Percentiles rank a stretch among this genome's conserved stretches.
These are phyloP conservation scores for Cryptocephalus primarius DNA, from an alignment of 2,888 invertebrate species.

Conservation along the genomic window DNA sequence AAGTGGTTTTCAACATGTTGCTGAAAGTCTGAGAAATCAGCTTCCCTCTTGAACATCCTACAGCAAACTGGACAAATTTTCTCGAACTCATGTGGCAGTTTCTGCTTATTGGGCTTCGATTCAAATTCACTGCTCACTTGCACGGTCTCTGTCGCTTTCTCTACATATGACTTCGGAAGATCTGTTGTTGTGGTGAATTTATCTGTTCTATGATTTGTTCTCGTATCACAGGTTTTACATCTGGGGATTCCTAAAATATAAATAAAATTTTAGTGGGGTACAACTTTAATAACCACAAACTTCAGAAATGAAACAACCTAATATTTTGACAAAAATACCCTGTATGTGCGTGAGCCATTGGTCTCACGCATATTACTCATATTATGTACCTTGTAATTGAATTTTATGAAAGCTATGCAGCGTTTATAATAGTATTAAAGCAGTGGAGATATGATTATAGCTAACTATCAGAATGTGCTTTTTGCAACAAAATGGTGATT, in stretches of 20 bases:
- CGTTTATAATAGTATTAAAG: not conserved
- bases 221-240: constrained; percentile 14
- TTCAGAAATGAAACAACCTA: no score
- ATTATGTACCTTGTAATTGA: not conserved
- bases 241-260: constrained; percentile 14
- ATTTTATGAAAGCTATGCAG: not conserved
- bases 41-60: constrained; percentile 45
- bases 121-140: constrained; percentile 6
- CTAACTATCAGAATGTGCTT: no score
- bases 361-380: no score
- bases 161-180: constrained; percentile 13
- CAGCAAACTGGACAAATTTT: constrained; percentile 72
- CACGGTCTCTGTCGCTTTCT: constrained; percentile 14
- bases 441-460: no score
- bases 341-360: no score
- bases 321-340: no score
- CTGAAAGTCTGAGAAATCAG: constrained; percentile 54
- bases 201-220: constrained; percentile 11
- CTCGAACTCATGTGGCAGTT: constrained; percentile 22
- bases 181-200: constrained; percentile 16
- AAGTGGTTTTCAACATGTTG: constrained; percentile 72
- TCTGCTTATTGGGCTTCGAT: constrained; percentile 4
- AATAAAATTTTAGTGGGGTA: constrained; percentile 1
- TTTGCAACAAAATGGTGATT: no score
- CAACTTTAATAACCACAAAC: no score